phyloP scores from a whole-genome alignment of 35 echinoderm and acorn worm species.

The Heliocidaris tuberculata region DNA sequence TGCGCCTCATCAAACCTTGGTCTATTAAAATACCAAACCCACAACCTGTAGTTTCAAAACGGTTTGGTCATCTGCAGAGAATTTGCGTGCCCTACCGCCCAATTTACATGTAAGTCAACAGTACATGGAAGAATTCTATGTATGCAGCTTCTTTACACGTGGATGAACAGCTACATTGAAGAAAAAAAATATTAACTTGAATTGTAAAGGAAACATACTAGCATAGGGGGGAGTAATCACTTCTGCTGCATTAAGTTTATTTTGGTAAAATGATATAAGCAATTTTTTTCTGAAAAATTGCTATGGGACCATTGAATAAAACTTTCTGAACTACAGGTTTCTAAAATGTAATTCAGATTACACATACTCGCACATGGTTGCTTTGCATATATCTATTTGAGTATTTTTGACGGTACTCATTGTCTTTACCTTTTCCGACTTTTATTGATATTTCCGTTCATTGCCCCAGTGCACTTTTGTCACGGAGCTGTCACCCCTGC shows the following conservation, averaged over 20 bases:
- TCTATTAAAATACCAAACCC: slow-evolving; percentile 17
- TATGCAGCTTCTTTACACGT: not conserved
- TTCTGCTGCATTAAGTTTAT: too few species aligned
- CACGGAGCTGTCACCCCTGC: not conserved
- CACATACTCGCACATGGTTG: not conserved
- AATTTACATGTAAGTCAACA: too few species aligned
- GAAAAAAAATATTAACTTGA: too few species aligned
- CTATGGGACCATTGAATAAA: too few species aligned
- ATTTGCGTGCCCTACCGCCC: not conserved
- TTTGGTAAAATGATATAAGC: too few species aligned
- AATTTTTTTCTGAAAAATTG: too few species aligned
- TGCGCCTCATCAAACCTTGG: not conserved
- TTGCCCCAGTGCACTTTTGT: slow-evolving; percentile 8
- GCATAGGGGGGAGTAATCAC: too few species aligned
- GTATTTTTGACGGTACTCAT: not conserved
- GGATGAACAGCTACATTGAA: not conserved
- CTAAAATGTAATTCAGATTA: not conserved
- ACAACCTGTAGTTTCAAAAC: slow-evolving; percentile 11
- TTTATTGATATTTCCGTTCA: not conserved
- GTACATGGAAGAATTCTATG: not conserved
- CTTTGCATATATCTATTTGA: not conserved
- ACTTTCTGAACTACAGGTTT: too few species aligned
- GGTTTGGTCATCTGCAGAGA: not conserved
- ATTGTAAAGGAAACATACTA: too few species aligned
- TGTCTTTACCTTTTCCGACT: not conserved